These are phyloP conservation scores for Netelia virgata DNA, from an alignment of 2,888 invertebrate genomes.

Conservation along the genomic window DNA sequence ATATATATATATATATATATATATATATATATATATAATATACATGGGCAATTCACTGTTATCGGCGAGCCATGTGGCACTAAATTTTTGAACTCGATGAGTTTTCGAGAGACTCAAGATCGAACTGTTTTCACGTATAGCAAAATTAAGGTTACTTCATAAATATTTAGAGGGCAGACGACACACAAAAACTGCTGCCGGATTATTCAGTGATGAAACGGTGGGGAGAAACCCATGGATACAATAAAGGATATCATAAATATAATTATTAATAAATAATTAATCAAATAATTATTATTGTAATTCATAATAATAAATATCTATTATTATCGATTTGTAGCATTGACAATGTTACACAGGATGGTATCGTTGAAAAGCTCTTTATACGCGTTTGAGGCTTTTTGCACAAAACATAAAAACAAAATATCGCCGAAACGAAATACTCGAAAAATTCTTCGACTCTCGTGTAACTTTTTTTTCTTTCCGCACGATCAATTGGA, in stretches of 20 bases:
- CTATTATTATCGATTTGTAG: conserved; percentile 47
- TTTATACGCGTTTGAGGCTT: conserved; percentile 12
- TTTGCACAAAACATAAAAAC: conserved; percentile 24
- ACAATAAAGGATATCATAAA: background rate
- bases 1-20: no score
- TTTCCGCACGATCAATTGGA: conserved; percentile 24
- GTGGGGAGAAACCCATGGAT: background rate
- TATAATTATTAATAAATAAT: conserved; percentile 32
- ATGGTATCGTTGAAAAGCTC: conserved; percentile 31
- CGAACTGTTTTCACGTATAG: no score
- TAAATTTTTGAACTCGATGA: no score
- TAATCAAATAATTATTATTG: conserved; percentile 21
- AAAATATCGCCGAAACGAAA: conserved; percentile 27
- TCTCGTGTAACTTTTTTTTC: conserved; percentile 31
- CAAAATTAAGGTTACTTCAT: no score
- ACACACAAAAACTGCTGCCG: no score
- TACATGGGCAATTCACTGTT: conserved; percentile 21
- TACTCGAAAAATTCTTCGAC: conserved; percentile 36
- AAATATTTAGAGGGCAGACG: no score
- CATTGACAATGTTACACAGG: conserved; percentile 15
- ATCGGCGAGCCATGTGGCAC: no score
- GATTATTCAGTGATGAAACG: no score
- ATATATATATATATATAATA: no score
- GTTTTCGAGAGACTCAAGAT: no score
- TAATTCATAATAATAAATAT: conserved; percentile 12